Evolutionary conservation across 2,888 invertebrate genomes (phyloP), one percentile per base, ranked within the genome.

Genomic region (Chaetogeoica ovagalla): DNA sequence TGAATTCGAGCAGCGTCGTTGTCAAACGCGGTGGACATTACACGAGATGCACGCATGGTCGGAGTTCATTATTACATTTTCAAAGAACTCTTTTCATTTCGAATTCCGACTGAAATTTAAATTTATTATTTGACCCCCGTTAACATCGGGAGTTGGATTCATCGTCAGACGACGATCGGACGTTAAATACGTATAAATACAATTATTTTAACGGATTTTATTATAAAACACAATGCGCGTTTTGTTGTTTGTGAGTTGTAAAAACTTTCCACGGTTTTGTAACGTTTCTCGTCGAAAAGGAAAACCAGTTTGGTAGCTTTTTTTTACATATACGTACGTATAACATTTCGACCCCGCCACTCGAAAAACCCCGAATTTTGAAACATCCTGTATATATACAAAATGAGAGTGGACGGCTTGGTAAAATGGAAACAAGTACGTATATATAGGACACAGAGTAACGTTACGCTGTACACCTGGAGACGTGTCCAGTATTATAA

Each of bases 341-440:
- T n/a, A 43, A 73, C n/a, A 9, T 1, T 60, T 5, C 13, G 13
- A 3, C 43, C 30, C 72, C 48, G 62, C 48, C 72, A 37, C 48
- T 52, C n/a, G 62, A 73, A 52, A 48, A 73, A 52, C 73, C 19
- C 17, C 19, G 19, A 74, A 65, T 74, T 74, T 74, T 74, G 74
- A 74, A 55, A 52, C 63, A 55, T 74, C 52, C 21, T 63, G 52
- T 21, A 9, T 52, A 52, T 21, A 3, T 60, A 37, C 43, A 17
- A 72, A 52, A 74, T 48, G n/a, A 63, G 73, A 63, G 63, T 21
- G 21, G 63, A 37, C 37, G 30, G 19, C 8, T 48, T 63, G 60
- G 60, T 63, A 19, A 55, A 74, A 74, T 55, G n/a, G 37, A 62
- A 72, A 73, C 62, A n/a, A 52, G 60, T 72, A 48, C 30, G 23